Evolutionary conservation across 1,140 invertebrate genomes (phyloP).

Genomic region (Paramacrobiotus metropolitanus): DNA sequence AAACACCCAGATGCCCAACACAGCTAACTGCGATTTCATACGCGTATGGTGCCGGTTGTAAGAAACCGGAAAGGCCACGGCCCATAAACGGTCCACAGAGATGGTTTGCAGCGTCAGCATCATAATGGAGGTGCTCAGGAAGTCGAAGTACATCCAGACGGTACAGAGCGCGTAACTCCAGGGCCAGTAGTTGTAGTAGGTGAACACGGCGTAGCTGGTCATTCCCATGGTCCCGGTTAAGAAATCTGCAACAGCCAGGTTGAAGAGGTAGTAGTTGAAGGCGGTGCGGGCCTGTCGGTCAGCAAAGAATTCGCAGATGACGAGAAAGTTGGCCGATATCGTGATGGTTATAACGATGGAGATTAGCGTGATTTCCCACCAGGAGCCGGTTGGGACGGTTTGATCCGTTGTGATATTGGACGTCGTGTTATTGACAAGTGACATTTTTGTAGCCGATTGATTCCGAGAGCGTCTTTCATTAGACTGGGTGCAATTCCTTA

Average conservation of each 20-base stretch:
- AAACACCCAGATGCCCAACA: neutral
- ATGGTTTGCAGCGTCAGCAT: neutral
- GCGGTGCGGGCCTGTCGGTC: neutral
- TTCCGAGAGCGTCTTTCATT: too few species aligned
- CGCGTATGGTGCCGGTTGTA: neutral
- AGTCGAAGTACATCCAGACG: slow-evolving; percentile 3
- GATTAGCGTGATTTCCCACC: neutral
- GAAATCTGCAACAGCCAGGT: slow-evolving; percentile 13
- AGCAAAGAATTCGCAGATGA: neutral
- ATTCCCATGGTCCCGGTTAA: slow-evolving; percentile 13
- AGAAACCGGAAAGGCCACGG: neutral
- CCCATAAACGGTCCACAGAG: neutral
- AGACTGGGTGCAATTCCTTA: too few species aligned
- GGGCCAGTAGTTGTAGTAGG: slow-evolving; percentile 11
- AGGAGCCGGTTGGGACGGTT: too few species aligned
- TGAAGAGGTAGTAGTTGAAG: neutral
- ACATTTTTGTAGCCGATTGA: too few species aligned
- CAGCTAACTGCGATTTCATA: neutral
- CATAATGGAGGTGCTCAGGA: neutral
- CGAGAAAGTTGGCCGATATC: neutral
- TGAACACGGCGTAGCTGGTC: slow-evolving; percentile 11
- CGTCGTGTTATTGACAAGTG: too few species aligned
- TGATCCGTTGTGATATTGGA: too few species aligned
- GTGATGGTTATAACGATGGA: neutral
- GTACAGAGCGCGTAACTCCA: neutral